Base-by-base conservation (phyloP, 2,888 invertebrate genomes). In the Spilosoma lubricipeda region DNA sequence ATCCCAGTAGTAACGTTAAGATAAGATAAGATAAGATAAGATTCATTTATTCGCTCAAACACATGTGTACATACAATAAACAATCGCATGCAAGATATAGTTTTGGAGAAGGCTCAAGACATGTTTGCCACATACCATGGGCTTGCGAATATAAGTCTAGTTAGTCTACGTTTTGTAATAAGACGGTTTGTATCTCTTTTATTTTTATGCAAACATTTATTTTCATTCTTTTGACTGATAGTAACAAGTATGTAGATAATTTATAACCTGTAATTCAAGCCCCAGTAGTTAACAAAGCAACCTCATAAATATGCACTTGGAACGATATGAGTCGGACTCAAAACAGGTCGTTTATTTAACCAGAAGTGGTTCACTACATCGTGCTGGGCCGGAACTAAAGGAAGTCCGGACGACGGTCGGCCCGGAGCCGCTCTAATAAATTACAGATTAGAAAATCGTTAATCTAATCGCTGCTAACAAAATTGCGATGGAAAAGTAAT, bases 361-460 rank as follows among this genome's bases (percentile, higher is more conserved):
- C 71, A 82, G 77, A 73, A 84, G 77, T 75, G 71, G 74, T 74
- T 75, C 74, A 89, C 89, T 88, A 87, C 87, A 74, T 75, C 75
- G 83, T 71, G 70, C 77, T 73, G 74, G 79, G 79, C 86, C 92
- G 93, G 92, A 91, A 90, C 87, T 73, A 74, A 72, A 86, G 91
- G 93, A 92, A 87, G 85, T 92, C 92, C 91, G 91, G 89, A 81
- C 80, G 64, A n/a, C n/a, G n/a, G 59, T 72, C 72, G 79, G 70
- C 74, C 75, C 75, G 64, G 71, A 83, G 84, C 85, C 85, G 86
- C 88, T 82, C 83, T 92, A 90, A 92, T 93, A 94, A 93, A 94
- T 94, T 92, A 91, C 90, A 93, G 92, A 94, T 94, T 93, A 94
- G 91, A 93, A 93, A 90, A 93, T 93, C 93, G 93, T 94, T 94